Percentiles rank a stretch among this genome's conserved stretches.
Evolutionary conservation across 2,888 invertebrate genomes (phyloP).

Genomic region (Stenodera caucasica): DNA sequence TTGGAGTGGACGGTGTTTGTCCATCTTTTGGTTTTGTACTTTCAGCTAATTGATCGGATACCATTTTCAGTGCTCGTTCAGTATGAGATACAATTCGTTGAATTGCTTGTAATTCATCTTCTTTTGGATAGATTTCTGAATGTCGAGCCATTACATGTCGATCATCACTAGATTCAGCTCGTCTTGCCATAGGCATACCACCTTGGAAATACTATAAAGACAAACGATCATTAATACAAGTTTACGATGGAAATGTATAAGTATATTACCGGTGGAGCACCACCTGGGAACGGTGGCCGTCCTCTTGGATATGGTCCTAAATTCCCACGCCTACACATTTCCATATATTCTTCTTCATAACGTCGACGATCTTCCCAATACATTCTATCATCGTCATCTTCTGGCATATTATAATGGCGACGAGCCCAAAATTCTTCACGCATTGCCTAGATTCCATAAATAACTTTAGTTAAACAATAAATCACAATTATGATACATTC

Average conservation of each 20-base stretch:
- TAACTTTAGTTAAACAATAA: background rate
- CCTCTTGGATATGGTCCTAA: conserved; percentile 60
- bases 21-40: conserved; percentile 52
- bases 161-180: conserved; percentile 94
- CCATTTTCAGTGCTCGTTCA: conserved; percentile 91
- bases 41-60: conserved; percentile 86
- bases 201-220: conserved; percentile 54
- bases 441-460: conserved; percentile 55
- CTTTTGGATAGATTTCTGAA: conserved; percentile 90
- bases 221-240: background rate
- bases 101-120: conserved; percentile 84
- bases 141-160: conserved; percentile 93
- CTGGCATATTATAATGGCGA: conserved; percentile 65
- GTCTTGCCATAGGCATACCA: conserved; percentile 66
- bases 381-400: conserved; percentile 78
- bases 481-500: conserved; percentile 12
- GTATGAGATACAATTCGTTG: conserved; percentile 92
- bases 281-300: conserved; percentile 53
- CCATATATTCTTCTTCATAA: conserved; percentile 74
- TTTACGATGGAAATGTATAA: background rate
- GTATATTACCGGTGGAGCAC: conserved; percentile 54
- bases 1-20: conserved; percentile 31
- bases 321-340: conserved; percentile 70
- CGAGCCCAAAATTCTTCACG: conserved; percentile 70
- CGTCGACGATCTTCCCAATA: conserved; percentile 87